Conservation (phyloP, 1,140 invertebrate species). For the Pteromalus puparum region DNA sequence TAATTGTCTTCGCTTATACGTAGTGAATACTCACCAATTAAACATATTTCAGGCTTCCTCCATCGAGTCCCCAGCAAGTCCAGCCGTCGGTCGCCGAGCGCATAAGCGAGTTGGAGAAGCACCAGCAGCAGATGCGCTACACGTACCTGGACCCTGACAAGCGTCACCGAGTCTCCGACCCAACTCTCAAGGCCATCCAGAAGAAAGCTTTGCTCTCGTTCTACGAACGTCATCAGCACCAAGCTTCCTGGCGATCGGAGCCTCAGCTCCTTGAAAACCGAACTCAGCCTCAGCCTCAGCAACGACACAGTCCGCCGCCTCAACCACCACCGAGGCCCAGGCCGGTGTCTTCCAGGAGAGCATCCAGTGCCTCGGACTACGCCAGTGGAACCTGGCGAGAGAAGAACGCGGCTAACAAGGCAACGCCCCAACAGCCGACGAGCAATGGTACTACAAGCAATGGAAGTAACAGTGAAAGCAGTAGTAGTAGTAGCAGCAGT, state of each 20-base stretch:
- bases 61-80: slow-evolving; percentile 72
- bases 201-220: slow-evolving; percentile 91
- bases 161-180: slow-evolving; percentile 83
- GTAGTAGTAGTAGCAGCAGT: slow-evolving; percentile 7
- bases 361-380: slow-evolving; percentile 83
- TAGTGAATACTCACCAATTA: not conserved
- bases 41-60: slow-evolving; percentile 60
- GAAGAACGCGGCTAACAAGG: slow-evolving; percentile 52
- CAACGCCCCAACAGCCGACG: not conserved
- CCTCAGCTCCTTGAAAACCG: slow-evolving; percentile 75
- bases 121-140: slow-evolving; percentile 79
- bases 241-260: slow-evolving; percentile 79
- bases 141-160: slow-evolving; percentile 87
- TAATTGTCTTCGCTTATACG: not conserved
- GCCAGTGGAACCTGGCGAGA: slow-evolving; percentile 73
- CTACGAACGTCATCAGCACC: slow-evolving; percentile 81
- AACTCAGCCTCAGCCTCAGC: slow-evolving; percentile 45
- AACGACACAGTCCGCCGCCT: slow-evolving; percentile 70
- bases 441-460: not conserved
- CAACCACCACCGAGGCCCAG: slow-evolving; percentile 78
- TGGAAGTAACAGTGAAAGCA: slow-evolving; percentile 3
- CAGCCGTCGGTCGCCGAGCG: slow-evolving; percentile 84
- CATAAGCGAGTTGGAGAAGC: slow-evolving; percentile 83
- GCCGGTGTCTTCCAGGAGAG: slow-evolving; percentile 77
- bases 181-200: slow-evolving; percentile 89